Base-by-base conservation (phyloP, 2,113 vertebrate genomes). In the Tachuris rubrigastra region DNA sequence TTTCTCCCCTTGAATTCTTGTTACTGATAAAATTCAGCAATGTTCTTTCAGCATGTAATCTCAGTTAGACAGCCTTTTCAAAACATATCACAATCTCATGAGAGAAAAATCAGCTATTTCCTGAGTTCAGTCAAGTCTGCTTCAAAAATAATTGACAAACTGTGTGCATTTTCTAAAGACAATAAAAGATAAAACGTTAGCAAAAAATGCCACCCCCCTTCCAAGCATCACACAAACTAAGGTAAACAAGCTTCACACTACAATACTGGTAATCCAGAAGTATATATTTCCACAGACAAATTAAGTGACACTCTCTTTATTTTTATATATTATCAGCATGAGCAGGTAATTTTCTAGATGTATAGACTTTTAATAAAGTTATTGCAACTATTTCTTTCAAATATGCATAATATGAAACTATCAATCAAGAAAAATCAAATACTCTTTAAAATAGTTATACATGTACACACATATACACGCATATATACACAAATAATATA, bases 191-290 rank as follows among this genome's bases (percentile, higher is more conserved):
- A 74, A 87, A 94, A 63, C 7, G 23, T 18, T 74, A 52, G 47
- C 31, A 87, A 85, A 90, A 87, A 63, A 53, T 46, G 25, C 19
- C 20, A 65, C 1, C 7, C 8, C 13, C 6, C 28, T 73, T 59
- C 49, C 82, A 90, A 92, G 39, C 49, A 85, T 59, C 44, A 65
- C 74, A 76, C 21, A 53, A 84, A 65, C 63, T 33, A 72, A 65
- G 14, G 31, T 80, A 80, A 91, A 63, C 30, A 60, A 49, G 24
- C 17, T 83, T 93, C 58, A 59, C 18, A 22, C 49, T 83, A 35
- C 23, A 67, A 55, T 50, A 24, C 52, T 59, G 19, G 27, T 91
- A 65, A 56, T 46, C 47, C 42, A 77, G 52, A 81, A 74, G 4
- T 31, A 46, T 25, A 39, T 4, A 6, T 62, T 89, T 86, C 82